A percentile compares a stretch with the other conserved stretches of the same genome.
These are phyloP conservation scores for Camelus dromedarius DNA, from an alignment of 2,113 vertebrate genomes.

Conservation along the genomic window DNA sequence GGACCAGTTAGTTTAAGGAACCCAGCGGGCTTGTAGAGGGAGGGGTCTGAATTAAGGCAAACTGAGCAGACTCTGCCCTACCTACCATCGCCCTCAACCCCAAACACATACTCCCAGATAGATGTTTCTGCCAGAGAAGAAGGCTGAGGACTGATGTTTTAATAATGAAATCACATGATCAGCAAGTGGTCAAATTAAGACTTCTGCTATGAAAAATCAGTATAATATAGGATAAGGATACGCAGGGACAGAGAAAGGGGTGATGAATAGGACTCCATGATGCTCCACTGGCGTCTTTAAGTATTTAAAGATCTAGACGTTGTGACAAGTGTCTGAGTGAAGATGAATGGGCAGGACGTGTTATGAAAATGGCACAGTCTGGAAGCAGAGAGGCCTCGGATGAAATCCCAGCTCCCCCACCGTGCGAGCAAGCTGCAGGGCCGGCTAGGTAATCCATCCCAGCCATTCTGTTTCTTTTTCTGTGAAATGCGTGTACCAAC, in stretches of 20 bases:
- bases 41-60: not conserved
- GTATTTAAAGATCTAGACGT: not conserved
- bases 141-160: not conserved
- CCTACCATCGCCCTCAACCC: not conserved
- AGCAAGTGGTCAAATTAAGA: not conserved
- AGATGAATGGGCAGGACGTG: not conserved
- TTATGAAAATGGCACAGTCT: not conserved
- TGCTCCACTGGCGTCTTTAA: not conserved
- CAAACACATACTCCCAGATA: not conserved
- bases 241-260: not conserved
- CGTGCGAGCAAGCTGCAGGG: not conserved
- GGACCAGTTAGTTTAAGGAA: not conserved
- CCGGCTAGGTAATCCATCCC: not conserved
- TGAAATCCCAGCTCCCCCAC: not conserved
- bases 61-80: not conserved
- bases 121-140: not conserved
- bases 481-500: not conserved
- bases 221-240: not conserved
- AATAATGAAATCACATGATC: conserved; percentile 16
- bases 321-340: not conserved
- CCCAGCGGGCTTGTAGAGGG: not conserved
- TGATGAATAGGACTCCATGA: not conserved
- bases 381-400: not conserved
- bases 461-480: not conserved
- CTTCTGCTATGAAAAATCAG: not conserved